Evolutionary conservation across 1,140 invertebrate species (phyloP).

Genomic region (Orchestia grillus): DNA sequence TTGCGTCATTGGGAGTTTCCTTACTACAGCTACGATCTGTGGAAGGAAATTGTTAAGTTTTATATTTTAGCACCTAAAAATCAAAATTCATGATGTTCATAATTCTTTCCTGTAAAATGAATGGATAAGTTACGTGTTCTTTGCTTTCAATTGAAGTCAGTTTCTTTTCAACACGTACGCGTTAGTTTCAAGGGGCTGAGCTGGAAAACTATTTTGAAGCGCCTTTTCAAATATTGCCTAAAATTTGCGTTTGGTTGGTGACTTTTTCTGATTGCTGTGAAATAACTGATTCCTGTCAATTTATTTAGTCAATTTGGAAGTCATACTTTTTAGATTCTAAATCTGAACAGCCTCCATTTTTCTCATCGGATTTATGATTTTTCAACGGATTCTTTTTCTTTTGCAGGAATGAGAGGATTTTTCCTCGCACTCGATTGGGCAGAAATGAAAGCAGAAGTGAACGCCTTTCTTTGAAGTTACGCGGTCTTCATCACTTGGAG

Average conservation of each 20-base stretch:
- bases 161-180: background rate
- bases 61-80: too few species aligned
- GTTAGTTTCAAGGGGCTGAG: background rate
- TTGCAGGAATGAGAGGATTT: background rate
- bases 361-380: background rate
- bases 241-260: background rate
- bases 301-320: background rate
- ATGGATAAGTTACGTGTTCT: too few species aligned
- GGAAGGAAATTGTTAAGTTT: too few species aligned
- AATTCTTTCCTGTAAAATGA: too few species aligned
- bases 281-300: background rate
- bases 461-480: background rate
- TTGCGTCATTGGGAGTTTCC: too few species aligned
- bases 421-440: background rate
- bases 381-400: background rate
- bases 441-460: background rate
- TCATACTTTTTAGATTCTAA: background rate
- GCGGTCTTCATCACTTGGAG: background rate
- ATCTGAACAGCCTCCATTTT: background rate
- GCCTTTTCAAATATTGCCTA: background rate
- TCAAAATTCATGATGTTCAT: too few species aligned
- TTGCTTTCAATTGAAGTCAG: too few species aligned
- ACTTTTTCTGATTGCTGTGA: background rate
- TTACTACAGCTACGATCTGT: too few species aligned
- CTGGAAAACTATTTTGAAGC: background rate